These are phyloP conservation scores for Drosophila tanythrix DNA, from an alignment of 2,888 invertebrate genomes.

Conservation along the genomic window DNA sequence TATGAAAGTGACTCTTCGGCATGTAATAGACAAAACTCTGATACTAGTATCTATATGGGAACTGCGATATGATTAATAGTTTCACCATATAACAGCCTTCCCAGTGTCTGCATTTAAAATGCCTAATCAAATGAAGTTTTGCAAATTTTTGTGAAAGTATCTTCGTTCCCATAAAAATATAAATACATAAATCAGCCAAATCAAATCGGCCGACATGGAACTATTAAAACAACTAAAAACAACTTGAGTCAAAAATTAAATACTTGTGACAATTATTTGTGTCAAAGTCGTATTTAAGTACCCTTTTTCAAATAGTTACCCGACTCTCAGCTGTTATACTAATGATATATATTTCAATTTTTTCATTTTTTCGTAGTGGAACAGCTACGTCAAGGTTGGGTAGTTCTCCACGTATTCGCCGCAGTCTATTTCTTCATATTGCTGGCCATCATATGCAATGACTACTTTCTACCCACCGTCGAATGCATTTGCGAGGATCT, in stretches of 20 bases:
- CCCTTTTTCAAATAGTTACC: background rate
- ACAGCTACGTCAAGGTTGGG: conserved; percentile 90
- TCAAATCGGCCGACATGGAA: background rate
- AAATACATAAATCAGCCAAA: background rate
- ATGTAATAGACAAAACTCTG: conserved; percentile 31
- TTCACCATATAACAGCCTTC: background rate
- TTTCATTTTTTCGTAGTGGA: conserved; percentile 83
- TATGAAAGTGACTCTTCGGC: conserved; percentile 9
- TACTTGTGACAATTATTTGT: background rate
- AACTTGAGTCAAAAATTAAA: background rate
- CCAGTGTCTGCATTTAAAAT: background rate
- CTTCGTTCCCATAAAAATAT: background rate
- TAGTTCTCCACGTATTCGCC: conserved; percentile 90
- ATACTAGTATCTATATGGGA: conserved; percentile 1
- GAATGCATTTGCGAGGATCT: conserved; percentile 94
- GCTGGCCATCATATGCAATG: conserved; percentile 95
- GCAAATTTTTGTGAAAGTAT: background rate
- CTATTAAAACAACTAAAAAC: background rate
- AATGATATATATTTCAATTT: background rate
- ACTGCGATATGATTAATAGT: background rate
- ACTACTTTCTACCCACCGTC: conserved; percentile 95
- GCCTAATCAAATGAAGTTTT: background rate
- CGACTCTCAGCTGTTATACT: background rate
- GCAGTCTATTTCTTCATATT: conserved; percentile 94
- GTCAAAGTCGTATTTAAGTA: background rate